phyloP scores from a whole-genome alignment of 2,113 vertebrate species.

The Eira barbara region DNA sequence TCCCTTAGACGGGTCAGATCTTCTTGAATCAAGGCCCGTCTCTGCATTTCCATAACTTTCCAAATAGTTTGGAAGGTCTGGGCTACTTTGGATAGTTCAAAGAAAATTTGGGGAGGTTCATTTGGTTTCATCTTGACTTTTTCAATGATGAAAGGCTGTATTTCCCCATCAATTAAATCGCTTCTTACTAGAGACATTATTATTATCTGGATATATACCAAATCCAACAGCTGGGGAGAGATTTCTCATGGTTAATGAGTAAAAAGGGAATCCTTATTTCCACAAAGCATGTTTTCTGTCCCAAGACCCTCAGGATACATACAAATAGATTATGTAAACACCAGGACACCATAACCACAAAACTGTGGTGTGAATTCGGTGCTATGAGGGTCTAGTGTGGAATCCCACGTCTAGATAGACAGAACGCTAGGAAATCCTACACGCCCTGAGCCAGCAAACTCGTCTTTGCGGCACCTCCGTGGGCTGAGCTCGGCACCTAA shows the following conservation, averaged over 20 bases:
- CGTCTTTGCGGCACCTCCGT: accelerated
- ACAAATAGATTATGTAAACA: neutral
- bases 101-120: neutral
- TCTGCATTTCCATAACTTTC: neutral
- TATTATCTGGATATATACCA: neutral
- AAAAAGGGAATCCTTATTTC: neutral
- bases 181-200: neutral
- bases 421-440: neutral
- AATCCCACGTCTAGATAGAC: neutral
- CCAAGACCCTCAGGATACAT: neutral
- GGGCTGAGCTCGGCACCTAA: neutral
- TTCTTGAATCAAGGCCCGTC: neutral
- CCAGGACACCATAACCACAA: accelerated
- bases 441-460: too few species aligned
- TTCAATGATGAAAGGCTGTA: neutral
- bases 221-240: neutral
- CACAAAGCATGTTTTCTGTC: neutral
- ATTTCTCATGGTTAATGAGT: neutral
- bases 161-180: neutral
- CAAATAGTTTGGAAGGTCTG: neutral
- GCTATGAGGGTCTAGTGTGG: too few species aligned
- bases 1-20: neutral
- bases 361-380: too few species aligned
- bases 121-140: neutral
- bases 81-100: neutral